These are phyloP conservation scores for Sminthopsis crassicaudata DNA, from an alignment of 2,113 vertebrate species.

Conservation along the genomic window DNA sequence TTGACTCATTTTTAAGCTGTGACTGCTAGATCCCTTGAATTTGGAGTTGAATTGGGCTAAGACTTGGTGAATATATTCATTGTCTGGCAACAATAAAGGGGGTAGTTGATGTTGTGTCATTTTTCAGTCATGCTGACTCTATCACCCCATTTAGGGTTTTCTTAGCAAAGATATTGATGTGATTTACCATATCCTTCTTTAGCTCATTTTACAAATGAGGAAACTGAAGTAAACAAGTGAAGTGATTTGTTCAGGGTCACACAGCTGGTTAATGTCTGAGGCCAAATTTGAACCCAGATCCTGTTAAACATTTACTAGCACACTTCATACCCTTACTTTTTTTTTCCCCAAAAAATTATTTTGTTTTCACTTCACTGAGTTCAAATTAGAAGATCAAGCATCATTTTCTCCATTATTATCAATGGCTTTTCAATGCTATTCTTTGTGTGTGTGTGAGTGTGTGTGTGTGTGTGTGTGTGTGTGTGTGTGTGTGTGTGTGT, in stretches of 20 bases:
- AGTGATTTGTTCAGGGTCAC: not conserved
- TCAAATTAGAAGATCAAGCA: not conserved
- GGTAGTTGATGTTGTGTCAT: not conserved
- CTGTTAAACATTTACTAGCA: not conserved
- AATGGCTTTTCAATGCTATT: not conserved
- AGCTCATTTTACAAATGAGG: not conserved
- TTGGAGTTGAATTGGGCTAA: not conserved
- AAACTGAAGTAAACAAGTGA: not conserved
- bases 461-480: too few species aligned
- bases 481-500: too few species aligned
- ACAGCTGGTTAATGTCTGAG: not conserved
- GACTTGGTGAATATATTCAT: not conserved
- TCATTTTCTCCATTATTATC: constrained; percentile 22
- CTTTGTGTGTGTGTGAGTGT: not conserved
- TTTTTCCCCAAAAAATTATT: not conserved
- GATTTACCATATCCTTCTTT: not conserved
- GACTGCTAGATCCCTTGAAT: not conserved
- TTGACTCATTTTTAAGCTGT: constrained; percentile 40
- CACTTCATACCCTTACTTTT: not conserved
- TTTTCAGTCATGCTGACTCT: not conserved
- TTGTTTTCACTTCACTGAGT: not conserved
- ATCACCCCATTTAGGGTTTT: not conserved
- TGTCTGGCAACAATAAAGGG: not conserved
- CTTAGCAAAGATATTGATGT: not conserved
- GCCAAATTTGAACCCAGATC: not conserved